These are phyloP conservation scores for Elegia similella DNA, from an alignment of 2,888 invertebrate species.

Conservation along the genomic window DNA sequence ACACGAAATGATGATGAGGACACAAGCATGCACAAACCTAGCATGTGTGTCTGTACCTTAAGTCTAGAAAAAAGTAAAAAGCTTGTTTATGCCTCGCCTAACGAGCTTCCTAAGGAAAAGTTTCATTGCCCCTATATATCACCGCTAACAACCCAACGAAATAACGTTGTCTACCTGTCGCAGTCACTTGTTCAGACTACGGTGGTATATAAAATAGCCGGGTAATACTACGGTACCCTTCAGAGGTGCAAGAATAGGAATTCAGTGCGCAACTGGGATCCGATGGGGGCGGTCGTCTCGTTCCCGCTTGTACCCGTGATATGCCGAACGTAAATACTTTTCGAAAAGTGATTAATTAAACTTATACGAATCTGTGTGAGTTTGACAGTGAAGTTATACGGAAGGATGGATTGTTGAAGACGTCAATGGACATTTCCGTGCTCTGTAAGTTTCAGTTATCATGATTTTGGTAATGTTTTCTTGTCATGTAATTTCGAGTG, in stretches of 20 bases:
- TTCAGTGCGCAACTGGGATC: slow-evolving; percentile 55
- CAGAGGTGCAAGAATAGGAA: slow-evolving; percentile 42
- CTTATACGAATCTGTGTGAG: slow-evolving; percentile 30
- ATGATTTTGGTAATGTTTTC: slow-evolving; percentile 20
- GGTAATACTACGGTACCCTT: slow-evolving; percentile 68
- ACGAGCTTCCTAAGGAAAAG: slow-evolving; percentile 44
- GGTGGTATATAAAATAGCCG: slow-evolving; percentile 31
- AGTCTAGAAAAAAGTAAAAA: slow-evolving; percentile 40
- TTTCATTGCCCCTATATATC: slow-evolving; percentile 29
- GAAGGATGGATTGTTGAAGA: slow-evolving; percentile 6
- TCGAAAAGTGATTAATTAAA: slow-evolving; percentile 30
- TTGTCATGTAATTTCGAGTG: slow-evolving; percentile 26
- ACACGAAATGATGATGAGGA: too few relatives aligned
- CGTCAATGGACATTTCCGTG: slow-evolving; percentile 14
- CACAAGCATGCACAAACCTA: too few relatives aligned
- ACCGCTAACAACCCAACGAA: slow-evolving; percentile 33
- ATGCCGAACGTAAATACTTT: slow-evolving; percentile 49
- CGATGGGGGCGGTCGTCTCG: slow-evolving; percentile 43
- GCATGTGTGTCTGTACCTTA: too few relatives aligned
- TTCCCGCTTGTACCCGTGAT: slow-evolving; percentile 30
- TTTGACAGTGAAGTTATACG: slow-evolving; percentile 29
- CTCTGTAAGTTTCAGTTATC: slow-evolving; percentile 14
- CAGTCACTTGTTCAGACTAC: slow-evolving; percentile 20
- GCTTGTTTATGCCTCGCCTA: slow-evolving; percentile 43
- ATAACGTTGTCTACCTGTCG: slow-evolving; percentile 24